A percentile compares a stretch with the other conserved stretches of the same genome.
These are phyloP conservation scores for Lycodopsis pacificus DNA, from an alignment of 2,797 vertebrate genomes.

Conservation along the genomic window DNA sequence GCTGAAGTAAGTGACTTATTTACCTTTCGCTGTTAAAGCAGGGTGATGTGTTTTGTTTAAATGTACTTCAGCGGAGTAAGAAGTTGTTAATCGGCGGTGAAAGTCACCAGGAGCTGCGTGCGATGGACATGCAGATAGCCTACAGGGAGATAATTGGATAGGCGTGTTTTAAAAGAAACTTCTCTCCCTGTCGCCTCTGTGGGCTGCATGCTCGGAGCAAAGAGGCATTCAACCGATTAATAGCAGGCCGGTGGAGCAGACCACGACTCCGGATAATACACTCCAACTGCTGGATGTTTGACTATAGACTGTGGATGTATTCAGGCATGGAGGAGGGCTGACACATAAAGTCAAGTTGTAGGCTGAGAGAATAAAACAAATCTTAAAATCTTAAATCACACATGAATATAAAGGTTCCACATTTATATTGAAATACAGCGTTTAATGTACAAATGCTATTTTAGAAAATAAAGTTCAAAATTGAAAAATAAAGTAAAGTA, in stretches of 20 bases:
- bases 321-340: neutral
- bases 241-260: constrained; percentile 31
- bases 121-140: constrained; percentile 44
- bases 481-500: neutral
- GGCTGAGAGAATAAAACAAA: neutral
- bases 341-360: constrained; percentile 7
- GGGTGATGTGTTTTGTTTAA: neutral
- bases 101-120: constrained; percentile 3
- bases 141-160: constrained; percentile 76
- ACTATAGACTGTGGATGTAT: neutral
- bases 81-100: neutral
- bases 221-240: constrained; percentile 54
- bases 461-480: neutral
- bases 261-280: constrained; percentile 36
- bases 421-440: too few species aligned
- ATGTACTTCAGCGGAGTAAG: neutral
- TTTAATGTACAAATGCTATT: neutral
- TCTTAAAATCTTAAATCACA: neutral
- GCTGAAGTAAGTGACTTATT: constrained; percentile 59
- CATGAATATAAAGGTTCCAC: neutral
- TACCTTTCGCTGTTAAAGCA: neutral
- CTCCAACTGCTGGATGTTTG: constrained; percentile 23
- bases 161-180: constrained; percentile 68
- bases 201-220: constrained; percentile 32
- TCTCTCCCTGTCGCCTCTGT: constrained; percentile 31